Base-by-base conservation (phyloP, 2,888 invertebrate species). In the Entomobrya proxima region DNA sequence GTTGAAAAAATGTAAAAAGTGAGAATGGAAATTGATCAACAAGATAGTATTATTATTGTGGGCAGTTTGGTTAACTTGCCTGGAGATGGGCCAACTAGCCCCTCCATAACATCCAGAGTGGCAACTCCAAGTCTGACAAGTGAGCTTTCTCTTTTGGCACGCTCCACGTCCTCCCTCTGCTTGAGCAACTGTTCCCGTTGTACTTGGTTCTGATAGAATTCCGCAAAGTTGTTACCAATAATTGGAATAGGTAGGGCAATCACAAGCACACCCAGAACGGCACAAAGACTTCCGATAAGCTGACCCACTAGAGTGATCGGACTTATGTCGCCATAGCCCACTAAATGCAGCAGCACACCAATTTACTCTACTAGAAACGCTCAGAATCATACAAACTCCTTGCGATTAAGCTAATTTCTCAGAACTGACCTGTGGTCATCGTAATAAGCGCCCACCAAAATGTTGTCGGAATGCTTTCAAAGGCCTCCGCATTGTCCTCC, bases 241-340 rank as follows among this genome's bases (percentile, higher is more conserved):
- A 94, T 94, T 86, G 94, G 94, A 91, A 94, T 94, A 88, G 94
- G 94, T 86, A 94, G 92, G 76, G 94, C 94, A 90, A 94, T 92
- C 90, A 94, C 93, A 90, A 94, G 91, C 81, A 94, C 93, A 80
- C 94, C 94, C 90, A 93, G 93, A 89, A 94, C 92, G 91, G 93
- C 93, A 90, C 94, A 94, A 89, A 93, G 92, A 88, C 92, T 92
- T 87, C 94, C 94, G 27, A 94, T 93, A 76, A 93, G 88, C 90
- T 93, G 93, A 40, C 94, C 94, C 74, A 92, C 90, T 6, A 91
- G 91, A 6, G 93, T 93, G 58, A 91, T 92, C 7, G 93, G 93
- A 86, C 78, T 85, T 64, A 93, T 92, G 90, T 93, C 93, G 47
- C 93, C 93, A 91, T 93, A 93, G 37, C 93, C 93, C n/a, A 91